Evolutionary conservation across 1,140 invertebrate genomes (phyloP).

Genomic region (Manduca sexta): DNA sequence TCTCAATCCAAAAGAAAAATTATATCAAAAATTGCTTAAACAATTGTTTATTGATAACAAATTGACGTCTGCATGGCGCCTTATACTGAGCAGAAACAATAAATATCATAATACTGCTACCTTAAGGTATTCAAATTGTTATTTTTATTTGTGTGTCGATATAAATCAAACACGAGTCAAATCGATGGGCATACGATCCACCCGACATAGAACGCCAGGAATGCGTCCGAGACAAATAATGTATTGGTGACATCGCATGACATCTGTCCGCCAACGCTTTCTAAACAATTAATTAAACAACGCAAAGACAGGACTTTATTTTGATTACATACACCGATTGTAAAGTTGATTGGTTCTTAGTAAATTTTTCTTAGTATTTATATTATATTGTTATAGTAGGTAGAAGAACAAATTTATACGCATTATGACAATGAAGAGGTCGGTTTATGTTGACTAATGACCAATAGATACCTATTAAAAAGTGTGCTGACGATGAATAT

Average conservation of each 20-base stretch:
- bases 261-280: slow-evolving; percentile 26
- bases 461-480: too few relatives aligned
- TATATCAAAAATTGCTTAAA: too few relatives aligned
- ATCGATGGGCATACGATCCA: slow-evolving; percentile 7
- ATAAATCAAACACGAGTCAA: slow-evolving; percentile 14
- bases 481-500: too few relatives aligned
- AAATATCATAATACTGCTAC: too few relatives aligned
- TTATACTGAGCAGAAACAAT: too few relatives aligned
- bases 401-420: too few relatives aligned
- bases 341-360: background rate
- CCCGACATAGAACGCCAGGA: slow-evolving; percentile 7
- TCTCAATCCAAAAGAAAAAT: too few relatives aligned
- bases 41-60: too few relatives aligned
- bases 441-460: too few relatives aligned
- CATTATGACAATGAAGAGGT: too few relatives aligned
- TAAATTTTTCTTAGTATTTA: background rate
- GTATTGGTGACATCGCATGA: slow-evolving; percentile 23
- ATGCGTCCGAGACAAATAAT: slow-evolving; percentile 33
- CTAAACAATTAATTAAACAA: slow-evolving; percentile 29
- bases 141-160: slow-evolving; percentile 2
- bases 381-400: too few relatives aligned
- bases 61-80: too few relatives aligned
- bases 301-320: slow-evolving; percentile 6
- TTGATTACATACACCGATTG: background rate
- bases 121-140: background rate